phyloP scores from a whole-genome alignment of 2,797 vertebrate species.

The Labeo calbasu region DNA sequence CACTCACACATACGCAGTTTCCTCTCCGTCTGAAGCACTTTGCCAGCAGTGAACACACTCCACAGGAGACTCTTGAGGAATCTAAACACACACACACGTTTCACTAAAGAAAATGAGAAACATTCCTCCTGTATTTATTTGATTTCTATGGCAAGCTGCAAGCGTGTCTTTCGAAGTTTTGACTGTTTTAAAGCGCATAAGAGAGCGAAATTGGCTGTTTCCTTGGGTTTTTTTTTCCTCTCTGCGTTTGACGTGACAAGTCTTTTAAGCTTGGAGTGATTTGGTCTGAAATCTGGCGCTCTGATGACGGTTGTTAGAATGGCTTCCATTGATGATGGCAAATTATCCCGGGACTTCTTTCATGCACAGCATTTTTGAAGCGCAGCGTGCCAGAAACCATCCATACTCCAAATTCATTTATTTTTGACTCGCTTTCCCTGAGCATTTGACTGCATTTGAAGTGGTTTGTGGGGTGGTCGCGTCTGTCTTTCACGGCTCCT shows the following conservation, averaged over 20 bases:
- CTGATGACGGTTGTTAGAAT: slow-evolving; percentile 17
- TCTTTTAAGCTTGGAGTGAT: slow-evolving; percentile 39
- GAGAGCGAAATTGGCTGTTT: slow-evolving; percentile 50
- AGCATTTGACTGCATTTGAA: slow-evolving; percentile 36
- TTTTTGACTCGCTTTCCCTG: slow-evolving; percentile 24
- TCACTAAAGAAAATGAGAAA: slow-evolving; percentile 50
- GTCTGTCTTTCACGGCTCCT: slow-evolving; percentile 21
- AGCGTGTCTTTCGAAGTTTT: slow-evolving; percentile 35
- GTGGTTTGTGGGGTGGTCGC: slow-evolving; percentile 41
- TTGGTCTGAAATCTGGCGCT: slow-evolving; percentile 29
- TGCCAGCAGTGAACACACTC: slow-evolving; percentile 38
- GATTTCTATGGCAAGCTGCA: slow-evolving; percentile 44
- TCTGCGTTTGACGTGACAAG: slow-evolving; percentile 40
- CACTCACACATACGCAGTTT: not conserved
- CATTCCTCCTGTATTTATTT: slow-evolving; percentile 48
- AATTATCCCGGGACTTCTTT: slow-evolving; percentile 44
- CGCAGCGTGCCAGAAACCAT: slow-evolving; percentile 35
- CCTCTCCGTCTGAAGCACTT: slow-evolving; percentile 31
- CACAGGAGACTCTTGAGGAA: slow-evolving; percentile 25
- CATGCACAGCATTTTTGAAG: slow-evolving; percentile 26
- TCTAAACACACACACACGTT: slow-evolving; percentile 29
- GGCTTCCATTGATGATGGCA: slow-evolving; percentile 27
- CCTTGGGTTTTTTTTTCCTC: slow-evolving; percentile 32
- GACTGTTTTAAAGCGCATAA: slow-evolving; percentile 37
- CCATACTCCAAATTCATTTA: slow-evolving; percentile 39